Percentiles rank a stretch among this genome's conserved stretches.
phyloP scores from a whole-genome alignment of 2,888 invertebrate species.

The Diplazon laetatorius region DNA sequence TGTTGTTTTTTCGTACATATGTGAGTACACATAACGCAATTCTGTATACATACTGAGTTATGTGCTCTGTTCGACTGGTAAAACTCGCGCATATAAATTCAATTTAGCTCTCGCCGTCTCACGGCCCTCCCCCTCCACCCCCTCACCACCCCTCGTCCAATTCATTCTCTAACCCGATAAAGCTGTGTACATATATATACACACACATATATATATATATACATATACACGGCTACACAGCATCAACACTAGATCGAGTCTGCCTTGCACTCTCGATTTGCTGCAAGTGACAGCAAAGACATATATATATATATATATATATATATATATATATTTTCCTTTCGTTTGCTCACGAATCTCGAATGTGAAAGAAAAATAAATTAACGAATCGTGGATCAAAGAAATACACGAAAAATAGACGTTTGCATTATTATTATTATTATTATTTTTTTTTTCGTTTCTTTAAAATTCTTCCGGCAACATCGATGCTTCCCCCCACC shows the following conservation, averaged over 20 bases:
- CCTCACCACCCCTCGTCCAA: background rate
- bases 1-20: background rate
- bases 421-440: too few relatives aligned
- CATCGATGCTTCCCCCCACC: too few relatives aligned
- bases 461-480: too few relatives aligned
- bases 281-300: slow-evolving; percentile 22
- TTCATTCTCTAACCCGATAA: slow-evolving; percentile 6
- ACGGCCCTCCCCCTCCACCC: background rate
- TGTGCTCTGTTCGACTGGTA: slow-evolving; percentile 36
- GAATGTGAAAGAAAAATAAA: too few relatives aligned
- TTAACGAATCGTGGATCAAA: too few relatives aligned
- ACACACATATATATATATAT: too few relatives aligned
- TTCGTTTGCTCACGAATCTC: too few relatives aligned
- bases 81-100: slow-evolving; percentile 50
- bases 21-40: background rate
- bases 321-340: too few relatives aligned
- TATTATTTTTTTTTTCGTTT: too few relatives aligned
- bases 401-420: too few relatives aligned
- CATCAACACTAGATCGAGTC: background rate
- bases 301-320: too few relatives aligned
- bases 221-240: too few relatives aligned
- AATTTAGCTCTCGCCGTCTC: slow-evolving; percentile 35
- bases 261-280: background rate
- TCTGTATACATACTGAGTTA: slow-evolving; percentile 30
- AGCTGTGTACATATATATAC: slow-evolving; percentile 2